Evolutionary conservation across 2,113 vertebrate genomes (phyloP).

Genomic region (Dasyornis broadbenti): DNA sequence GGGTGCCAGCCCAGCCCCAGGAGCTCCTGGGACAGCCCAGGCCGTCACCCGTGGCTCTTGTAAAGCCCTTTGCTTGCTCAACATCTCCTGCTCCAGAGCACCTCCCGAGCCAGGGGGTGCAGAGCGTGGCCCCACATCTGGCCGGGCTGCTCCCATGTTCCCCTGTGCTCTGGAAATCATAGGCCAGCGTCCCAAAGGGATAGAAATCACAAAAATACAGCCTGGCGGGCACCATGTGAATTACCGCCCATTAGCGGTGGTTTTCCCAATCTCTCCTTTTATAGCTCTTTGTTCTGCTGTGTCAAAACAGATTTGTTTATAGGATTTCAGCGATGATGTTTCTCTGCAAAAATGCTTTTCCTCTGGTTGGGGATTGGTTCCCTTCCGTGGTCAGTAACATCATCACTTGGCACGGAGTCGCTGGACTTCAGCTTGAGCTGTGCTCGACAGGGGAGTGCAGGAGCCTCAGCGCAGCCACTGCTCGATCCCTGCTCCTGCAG

Average conservation of each 20-base stretch:
- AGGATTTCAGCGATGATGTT: background rate
- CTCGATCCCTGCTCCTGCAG: background rate
- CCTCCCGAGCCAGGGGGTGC: fast-evolving
- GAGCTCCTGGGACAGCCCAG: background rate
- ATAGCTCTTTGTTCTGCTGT: background rate
- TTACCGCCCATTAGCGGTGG: background rate
- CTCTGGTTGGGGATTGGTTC: background rate
- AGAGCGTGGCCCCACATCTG: background rate
- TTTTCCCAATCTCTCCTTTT: constrained; percentile 24
- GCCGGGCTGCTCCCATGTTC: background rate
- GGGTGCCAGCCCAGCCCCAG: background rate
- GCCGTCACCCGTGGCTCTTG: background rate
- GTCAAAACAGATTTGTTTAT: background rate
- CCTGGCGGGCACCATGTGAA: background rate
- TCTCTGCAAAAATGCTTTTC: background rate
- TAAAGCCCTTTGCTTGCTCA: background rate
- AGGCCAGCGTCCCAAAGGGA: background rate
- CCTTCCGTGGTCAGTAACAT: background rate
- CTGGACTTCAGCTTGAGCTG: background rate
- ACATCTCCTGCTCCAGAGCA: fast-evolving
- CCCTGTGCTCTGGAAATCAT: background rate
- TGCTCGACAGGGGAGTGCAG: fast-evolving
- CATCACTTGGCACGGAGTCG: background rate
- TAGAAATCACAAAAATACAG: background rate
- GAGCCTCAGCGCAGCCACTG: background rate